Evolutionary conservation across 2,888 invertebrate genomes (phyloP), one percentile per base, ranked within the genome.

Genomic region (Ligdia adustata): DNA sequence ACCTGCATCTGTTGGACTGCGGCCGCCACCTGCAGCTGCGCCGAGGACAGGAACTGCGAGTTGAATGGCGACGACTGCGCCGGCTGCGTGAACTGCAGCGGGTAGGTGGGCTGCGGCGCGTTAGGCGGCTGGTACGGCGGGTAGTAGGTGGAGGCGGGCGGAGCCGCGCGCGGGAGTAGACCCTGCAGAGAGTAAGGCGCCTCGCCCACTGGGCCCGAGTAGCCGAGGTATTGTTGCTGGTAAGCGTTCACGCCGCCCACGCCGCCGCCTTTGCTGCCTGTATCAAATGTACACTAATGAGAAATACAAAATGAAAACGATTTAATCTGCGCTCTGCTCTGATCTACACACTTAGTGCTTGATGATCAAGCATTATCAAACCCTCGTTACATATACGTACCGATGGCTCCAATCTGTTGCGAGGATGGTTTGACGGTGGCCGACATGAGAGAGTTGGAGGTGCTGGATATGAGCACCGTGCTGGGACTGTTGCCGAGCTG

Each of bases 401-500:
- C 96, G 62, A 97, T 96, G 46, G 96, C 96, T 57, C 96, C 96
- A 62, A 96, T 95, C 66, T 94, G 94, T 79, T 96, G 96, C 52
- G 93, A 93, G 22, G 95, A 93, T 4, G 95, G 94, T 71, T 97
- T 97, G 38, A 96, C 96, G 50, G 95, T 95, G 22, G 96, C 94
- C 3, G 97, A 96, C 96, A 97, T 97, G 62, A 97, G 91, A 20
- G 95, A 95, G 81, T 96, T 97, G 48, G 96, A 95, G 44, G 95
- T 95, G 55, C 96, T 95, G 24, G 96, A 96, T 60, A 97, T 97
- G 65, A 97, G 93, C 63, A 97, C 95, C 9, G 97, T 96, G 72
- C 94, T 96, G 35, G 96, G 96, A 79, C 95, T 97, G 75, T 93
- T 96, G 56, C 93, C 92, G 60, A 96, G 91, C 72, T 95, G 95